Evolutionary conservation across 23 tunicate genomes (phyloP).

Genomic region (Styela clava): DNA sequence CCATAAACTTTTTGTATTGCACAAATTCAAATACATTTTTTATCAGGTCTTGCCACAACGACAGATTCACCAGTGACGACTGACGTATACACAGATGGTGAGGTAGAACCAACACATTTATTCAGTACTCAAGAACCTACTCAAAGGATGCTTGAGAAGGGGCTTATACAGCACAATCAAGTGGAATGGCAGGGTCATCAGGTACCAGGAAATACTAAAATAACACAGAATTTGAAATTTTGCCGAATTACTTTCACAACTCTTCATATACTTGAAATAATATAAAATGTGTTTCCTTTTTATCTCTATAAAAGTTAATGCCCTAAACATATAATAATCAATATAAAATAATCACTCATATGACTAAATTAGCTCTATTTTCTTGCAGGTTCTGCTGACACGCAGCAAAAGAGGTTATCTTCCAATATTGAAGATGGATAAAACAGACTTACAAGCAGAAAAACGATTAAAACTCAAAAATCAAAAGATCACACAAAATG

Average conservation of each 20-base stretch:
- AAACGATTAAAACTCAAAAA: not conserved
- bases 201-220: too few species aligned
- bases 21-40: too few species aligned
- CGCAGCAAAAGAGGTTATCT: not conserved
- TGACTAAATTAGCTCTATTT: too few species aligned
- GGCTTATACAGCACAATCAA: not conserved
- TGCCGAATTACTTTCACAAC: too few species aligned
- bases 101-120: not conserved
- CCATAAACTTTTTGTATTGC: too few species aligned
- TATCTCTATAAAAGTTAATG: too few species aligned
- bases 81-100: not conserved
- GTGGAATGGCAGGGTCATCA: constrained; percentile 36
- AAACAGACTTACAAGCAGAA: not conserved
- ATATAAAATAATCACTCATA: too few species aligned
- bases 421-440: not conserved
- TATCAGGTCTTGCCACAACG: not conserved
- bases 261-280: too few species aligned
- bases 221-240: too few species aligned
- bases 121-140: constrained; percentile 2
- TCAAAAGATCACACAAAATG: not conserved
- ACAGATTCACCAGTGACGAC: not conserved
- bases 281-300: too few species aligned
- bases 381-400: not conserved
- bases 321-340: too few species aligned
- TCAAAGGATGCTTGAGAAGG: not conserved